Conservation (phyloP, 2,888 invertebrate genomes). For the Suillia variegata region DNA sequence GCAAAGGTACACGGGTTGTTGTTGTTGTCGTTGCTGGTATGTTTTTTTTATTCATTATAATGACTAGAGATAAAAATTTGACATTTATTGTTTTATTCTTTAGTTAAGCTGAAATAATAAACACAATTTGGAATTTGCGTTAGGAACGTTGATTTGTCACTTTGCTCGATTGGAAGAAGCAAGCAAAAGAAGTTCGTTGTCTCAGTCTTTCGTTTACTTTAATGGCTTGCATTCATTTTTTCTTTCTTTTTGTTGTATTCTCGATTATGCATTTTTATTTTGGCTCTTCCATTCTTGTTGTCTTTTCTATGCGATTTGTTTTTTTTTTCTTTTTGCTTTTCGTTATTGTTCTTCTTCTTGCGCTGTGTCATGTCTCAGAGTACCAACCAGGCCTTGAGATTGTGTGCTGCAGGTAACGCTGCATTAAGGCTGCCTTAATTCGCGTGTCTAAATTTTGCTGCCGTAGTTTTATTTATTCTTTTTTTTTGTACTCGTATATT, state of each 20-base stretch:
- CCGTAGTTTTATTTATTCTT: not conserved
- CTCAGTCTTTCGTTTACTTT: conserved; percentile 32
- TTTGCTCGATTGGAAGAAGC: no score
- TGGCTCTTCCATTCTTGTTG: not conserved
- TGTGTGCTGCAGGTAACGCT: not conserved
- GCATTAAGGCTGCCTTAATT: conserved; percentile 1
- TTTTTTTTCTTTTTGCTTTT: not conserved
- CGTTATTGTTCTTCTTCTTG: not conserved
- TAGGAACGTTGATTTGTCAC: no score
- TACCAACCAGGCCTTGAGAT: no score
- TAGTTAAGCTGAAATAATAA: not conserved
- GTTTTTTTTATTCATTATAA: not conserved
- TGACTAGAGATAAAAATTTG: not conserved
- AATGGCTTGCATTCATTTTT: no score
- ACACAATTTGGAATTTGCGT: not conserved
- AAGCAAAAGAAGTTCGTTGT: conserved; percentile 26
- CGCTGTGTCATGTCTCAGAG: not conserved
- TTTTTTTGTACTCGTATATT: no score
- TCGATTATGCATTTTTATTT: not conserved
- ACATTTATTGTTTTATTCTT: conserved; percentile 1
- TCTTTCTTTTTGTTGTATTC: not conserved
- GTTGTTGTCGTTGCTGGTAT: no score
- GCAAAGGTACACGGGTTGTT: no score
- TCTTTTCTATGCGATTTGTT: not conserved
- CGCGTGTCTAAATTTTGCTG: not conserved